Evolutionary conservation across 2,797 vertebrate genomes (phyloP), one percentile per base, ranked within the genome.

Genomic region (Champsocephalus gunnari): DNA sequence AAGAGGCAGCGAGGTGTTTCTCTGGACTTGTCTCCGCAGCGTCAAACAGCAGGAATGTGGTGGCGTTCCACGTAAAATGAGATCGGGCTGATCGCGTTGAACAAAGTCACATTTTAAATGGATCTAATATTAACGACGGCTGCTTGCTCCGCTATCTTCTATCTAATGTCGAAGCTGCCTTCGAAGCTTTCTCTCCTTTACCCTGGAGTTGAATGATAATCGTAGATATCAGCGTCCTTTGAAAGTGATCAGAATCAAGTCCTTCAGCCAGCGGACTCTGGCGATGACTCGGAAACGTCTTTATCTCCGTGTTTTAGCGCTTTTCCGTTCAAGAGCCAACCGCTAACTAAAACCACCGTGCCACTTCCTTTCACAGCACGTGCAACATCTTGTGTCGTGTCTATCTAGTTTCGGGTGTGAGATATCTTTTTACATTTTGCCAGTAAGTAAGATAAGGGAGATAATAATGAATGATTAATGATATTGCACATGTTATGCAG

Each of bases 1-100:
- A 64, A 73, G 73, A 81, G 82, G 71, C 85, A 83, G 77, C 5
- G 74, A 86, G 78, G 79, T 80, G 86, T 75, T 89, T 81, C 88
- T 83, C 67, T 45, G 67, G 81, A 73, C 71, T 60, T 45, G 64
- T 80, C 81, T 28, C 4, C 24, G 28, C 73, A 66, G 51, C 12
- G 75, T 66, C 71, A 70, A 77, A 54, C 78, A n/a, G 47, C 47
- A 73, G 75, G 66, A 86, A 84, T 84, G 66, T 64, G 60, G 38
- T 32, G 75, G 73, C 54, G 65, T 53, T 68, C 49, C 45, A 68
- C 71, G 79, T 74, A 67, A 32, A 82, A 74, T 82, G 69, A 54
- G 64, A 81, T 86, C 63, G 77, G 62, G 44, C 72, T 75, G 77
- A 87, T 83, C 74, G 54, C 71, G 67, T 80, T 68, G 53, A 24